Percentiles rank a stretch among this genome's conserved stretches.
phyloP scores from a whole-genome alignment of 2,888 invertebrate species.

The Imbricaverruca yamaguchii region DNA sequence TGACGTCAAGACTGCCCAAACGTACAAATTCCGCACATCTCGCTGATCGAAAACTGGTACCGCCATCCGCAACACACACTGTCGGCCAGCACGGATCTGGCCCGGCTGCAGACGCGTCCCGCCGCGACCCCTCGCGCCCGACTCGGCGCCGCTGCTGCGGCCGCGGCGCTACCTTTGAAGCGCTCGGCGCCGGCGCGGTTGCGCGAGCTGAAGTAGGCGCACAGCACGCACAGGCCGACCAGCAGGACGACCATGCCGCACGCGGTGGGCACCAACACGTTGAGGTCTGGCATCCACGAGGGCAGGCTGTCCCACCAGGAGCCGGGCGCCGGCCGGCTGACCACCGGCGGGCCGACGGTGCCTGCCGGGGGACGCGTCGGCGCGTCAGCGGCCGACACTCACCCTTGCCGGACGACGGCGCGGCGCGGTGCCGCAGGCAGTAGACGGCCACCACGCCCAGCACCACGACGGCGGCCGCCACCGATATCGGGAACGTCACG shows the following conservation, averaged over 20 bases:
- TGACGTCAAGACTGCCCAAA: too few species aligned
- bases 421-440: constrained; percentile 73
- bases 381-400: background rate
- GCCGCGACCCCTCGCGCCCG: background rate
- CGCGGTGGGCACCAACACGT: constrained; percentile 81
- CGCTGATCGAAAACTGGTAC: too few species aligned
- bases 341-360: constrained; percentile 60
- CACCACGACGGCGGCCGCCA: constrained; percentile 83
- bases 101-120: background rate
- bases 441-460: constrained; percentile 88
- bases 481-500: constrained; percentile 87
- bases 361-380: constrained; percentile 47
- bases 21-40: too few species aligned
- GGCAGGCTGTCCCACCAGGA: constrained; percentile 39
- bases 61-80: too few species aligned
- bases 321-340: constrained; percentile 29
- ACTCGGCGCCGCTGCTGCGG: background rate
- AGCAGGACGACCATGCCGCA: constrained; percentile 84
- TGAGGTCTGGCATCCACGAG: constrained; percentile 74
- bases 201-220: constrained; percentile 75
- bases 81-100: too few species aligned
- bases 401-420: constrained; percentile 68
- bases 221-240: constrained; percentile 82
- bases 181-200: constrained; percentile 43
- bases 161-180: constrained; percentile 17